These are phyloP conservation scores for Molanna angustata DNA, from an alignment of 2,888 invertebrate species.

Conservation along the genomic window DNA sequence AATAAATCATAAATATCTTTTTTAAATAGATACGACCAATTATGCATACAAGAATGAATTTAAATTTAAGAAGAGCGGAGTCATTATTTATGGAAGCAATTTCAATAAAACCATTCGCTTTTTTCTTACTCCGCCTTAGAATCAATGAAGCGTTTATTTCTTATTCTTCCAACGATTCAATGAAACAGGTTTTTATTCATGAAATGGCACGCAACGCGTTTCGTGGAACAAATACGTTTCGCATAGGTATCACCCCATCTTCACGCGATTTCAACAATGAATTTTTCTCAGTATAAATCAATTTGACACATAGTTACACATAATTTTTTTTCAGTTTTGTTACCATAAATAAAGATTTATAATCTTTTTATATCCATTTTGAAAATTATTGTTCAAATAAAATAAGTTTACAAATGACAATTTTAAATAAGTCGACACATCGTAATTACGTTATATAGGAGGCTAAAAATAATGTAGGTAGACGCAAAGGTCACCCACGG, in stretches of 20 bases:
- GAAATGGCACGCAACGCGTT: constrained; percentile 16
- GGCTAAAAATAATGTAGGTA: too few species aligned
- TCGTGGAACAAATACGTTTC: constrained; percentile 23
- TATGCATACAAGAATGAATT: too few species aligned
- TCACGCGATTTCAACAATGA: constrained; percentile 17
- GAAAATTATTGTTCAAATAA: too few species aligned
- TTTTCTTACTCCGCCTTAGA: constrained; percentile 7
- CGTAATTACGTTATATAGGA: too few species aligned
- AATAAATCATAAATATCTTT: too few species aligned
- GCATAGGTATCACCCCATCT: too few species aligned
- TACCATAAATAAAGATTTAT: too few species aligned
- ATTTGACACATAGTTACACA: constrained; percentile 12
- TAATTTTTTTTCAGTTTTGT: neutral
- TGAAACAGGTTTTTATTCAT: constrained; percentile 26
- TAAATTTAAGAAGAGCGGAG: constrained; percentile 26
- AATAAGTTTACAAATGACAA: too few species aligned
- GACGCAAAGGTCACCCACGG: too few species aligned
- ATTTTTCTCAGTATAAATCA: constrained; percentile 27
- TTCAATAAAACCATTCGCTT: constrained; percentile 18
- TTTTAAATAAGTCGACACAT: too few species aligned
- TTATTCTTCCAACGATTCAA: constrained; percentile 21
- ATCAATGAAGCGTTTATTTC: constrained; percentile 4
- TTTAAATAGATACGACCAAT: too few species aligned
- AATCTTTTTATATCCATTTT: too few species aligned
- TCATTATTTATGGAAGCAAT: constrained; percentile 26